Evolutionary conservation across 2,113 vertebrate species (phyloP), one percentile per base, ranked within the genome.

Genomic region (Collichthys lucidus): DNA sequence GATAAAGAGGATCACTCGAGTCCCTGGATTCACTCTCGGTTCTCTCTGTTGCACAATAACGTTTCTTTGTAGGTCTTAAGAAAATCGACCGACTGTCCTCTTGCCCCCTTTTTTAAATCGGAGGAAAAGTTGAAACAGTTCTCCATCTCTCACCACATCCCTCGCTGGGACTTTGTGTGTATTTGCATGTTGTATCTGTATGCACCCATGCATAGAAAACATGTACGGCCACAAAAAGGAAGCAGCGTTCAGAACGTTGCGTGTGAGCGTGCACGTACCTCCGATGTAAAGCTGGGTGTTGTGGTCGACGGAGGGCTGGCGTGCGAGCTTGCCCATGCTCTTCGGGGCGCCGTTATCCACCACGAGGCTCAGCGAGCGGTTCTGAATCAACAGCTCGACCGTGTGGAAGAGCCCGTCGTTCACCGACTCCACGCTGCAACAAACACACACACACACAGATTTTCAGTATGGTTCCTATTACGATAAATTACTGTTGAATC

Each of bases 341-440:
- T 98, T 98, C 57, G 97, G 97, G 82, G 93, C 88, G 19, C 98
- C 97, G 72, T 97, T 97, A 87, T 99, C 98, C 89, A 99, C 98
- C 87, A 99, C 97, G 83, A 99, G 93, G 90, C 97, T 98, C 80
- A 99, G 91, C 1, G 96, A 97, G 80, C 97, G 98, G 90, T 99
- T 99, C 90, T 98, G 94, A 93, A 98, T 97, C 91, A 98, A 87
- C 2, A 99, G 93, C 91, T 99, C 97, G 60, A 99, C 97, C 0
- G 96, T 97, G 55, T 99, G 98, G 86, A 99, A 98, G 73, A 97
- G 96, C 20, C 98, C 98, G 1, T 99, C 98, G 1, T 97, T 99
- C 88, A 99, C 96, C 0, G 98, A 97, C 95, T 99, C 98, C 93
- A 99, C 97, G 11, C 98, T 99, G 88, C 42, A 49, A 86, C 50